Percentiles rank a stretch among this genome's conserved stretches.
Evolutionary conservation across 2,797 vertebrate genomes (phyloP).

Genomic region (Acrocephalus scirpaceus): DNA sequence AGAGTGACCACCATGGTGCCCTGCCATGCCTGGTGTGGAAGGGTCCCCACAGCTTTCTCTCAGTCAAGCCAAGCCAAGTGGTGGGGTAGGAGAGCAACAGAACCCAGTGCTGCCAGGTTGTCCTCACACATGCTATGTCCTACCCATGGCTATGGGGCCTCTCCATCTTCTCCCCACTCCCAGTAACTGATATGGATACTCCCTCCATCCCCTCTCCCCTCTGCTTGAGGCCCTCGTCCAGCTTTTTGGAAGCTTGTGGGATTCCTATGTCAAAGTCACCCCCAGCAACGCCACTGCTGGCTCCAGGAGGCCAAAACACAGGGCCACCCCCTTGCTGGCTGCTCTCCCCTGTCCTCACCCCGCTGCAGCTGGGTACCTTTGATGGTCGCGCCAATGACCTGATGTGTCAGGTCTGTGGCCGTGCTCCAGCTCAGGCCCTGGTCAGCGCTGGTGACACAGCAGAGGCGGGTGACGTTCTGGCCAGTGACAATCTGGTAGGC

Average conservation of each 20-base stretch:
- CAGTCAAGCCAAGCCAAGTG: not conserved
- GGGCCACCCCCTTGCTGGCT: not conserved
- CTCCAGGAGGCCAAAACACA: not conserved
- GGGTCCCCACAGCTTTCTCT: no score
- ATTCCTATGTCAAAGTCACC: not conserved
- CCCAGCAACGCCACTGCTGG: accelerated
- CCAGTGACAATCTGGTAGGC: slow-evolving; percentile 89
- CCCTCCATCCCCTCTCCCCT: not conserved
- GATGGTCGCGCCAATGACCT: slow-evolving; percentile 85
- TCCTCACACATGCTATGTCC: not conserved
- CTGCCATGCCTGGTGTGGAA: accelerated
- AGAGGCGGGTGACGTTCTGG: slow-evolving; percentile 89
- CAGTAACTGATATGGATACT: accelerated
- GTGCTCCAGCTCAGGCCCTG: slow-evolving; percentile 87
- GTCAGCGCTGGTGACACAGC: slow-evolving; percentile 86
- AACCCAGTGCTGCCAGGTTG: not conserved
- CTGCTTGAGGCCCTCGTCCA: not conserved
- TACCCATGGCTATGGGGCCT: not conserved
- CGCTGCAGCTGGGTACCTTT: slow-evolving; percentile 76
- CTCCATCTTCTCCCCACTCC: not conserved
- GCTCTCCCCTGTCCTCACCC: accelerated
- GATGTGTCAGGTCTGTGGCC: slow-evolving; percentile 85
- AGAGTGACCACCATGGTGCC: no score
- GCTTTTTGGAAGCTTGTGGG: not conserved
- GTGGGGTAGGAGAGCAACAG: not conserved